These are phyloP conservation scores for Palythoa grandis DNA, from an alignment of 92 coral and sea anemone species.

Conservation along the genomic window DNA sequence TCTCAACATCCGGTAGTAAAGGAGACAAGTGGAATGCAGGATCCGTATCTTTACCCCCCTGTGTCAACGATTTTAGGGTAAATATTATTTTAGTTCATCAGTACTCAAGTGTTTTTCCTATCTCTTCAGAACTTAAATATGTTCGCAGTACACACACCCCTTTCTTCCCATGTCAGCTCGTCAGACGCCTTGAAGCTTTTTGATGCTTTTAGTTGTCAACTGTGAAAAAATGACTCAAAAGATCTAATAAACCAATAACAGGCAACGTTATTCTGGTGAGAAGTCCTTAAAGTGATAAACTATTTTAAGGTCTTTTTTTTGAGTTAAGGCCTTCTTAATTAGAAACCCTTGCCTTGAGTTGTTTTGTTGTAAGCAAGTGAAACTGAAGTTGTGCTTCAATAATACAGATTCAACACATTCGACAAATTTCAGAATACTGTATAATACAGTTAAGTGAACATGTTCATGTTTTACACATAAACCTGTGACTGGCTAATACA, in stretches of 20 bases:
- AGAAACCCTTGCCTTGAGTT: neutral
- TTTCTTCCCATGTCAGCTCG: too few species aligned
- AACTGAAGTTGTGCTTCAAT: neutral
- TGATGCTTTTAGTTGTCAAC: neutral
- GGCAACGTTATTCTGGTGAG: too few species aligned
- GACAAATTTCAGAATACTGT: too few species aligned
- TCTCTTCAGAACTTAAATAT: neutral
- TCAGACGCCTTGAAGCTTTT: neutral
- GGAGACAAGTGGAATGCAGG: conserved; percentile 81
- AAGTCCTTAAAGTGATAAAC: neutral
- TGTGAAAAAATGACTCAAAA: too few species aligned
- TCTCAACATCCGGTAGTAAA: conserved; percentile 53
- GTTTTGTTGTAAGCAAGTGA: too few species aligned
- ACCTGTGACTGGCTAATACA: too few species aligned
- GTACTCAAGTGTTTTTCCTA: neutral
- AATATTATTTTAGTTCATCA: neutral
- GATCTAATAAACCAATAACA: too few species aligned
- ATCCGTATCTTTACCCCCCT: conserved; percentile 72
- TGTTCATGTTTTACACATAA: too few species aligned
- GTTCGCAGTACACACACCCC: too few species aligned
- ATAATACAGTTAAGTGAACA: too few species aligned
- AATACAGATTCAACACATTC: neutral
- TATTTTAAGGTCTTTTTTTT: neutral
- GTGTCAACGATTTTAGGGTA: conserved; percentile 93
- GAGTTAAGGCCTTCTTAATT: neutral